Evolutionary conservation across 1,140 invertebrate genomes (phyloP), one percentile per base, ranked within the genome.

Genomic region (Drosophila virilis): DNA sequence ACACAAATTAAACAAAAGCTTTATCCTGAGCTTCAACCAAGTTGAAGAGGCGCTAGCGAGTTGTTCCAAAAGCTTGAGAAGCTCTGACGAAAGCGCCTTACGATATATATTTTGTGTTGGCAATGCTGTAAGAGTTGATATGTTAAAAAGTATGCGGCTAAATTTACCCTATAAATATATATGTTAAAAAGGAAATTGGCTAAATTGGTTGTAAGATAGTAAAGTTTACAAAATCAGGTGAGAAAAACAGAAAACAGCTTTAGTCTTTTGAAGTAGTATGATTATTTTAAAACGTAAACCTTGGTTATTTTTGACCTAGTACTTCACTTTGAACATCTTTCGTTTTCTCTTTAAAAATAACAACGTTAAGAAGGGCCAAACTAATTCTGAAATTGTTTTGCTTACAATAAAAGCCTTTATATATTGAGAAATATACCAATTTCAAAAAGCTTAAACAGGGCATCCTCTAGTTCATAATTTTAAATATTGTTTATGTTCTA

Each of bases 61-160:
- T 22, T 40, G 35, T 40, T 42, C 32, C 45, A 65, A 67, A 45
- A 68, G 55, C 28, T 40, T 17, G 10, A 9, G 2, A 4, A 9
- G 8, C 33, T 37, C 8, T 13, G 6, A n/a, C 38, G 40, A 74
- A 61, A 57, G 51, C 54, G 32, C 7, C 50, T 13, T 50, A 12
- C 13, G 0, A 2, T 13, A 3, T 8, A 1, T 8, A n/a, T 15
- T 45, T 32, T 72, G 15, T 33, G 22, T 35, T 68, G 40, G 45
- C 15, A 68, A 77, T 64, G 62, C 38, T 45, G 43, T 2, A 15
- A 1, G 5, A 10, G 9, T 12, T 67, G 43, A 45, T 38, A 67
- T 46, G 35, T 35, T 58, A n/a, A 37, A 64, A 52, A 35, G 6
- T 62, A 43, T 65, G 51, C 28, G 65, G 15, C 32, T 33, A n/a